These are phyloP conservation scores for Cinclus mexicanus DNA, from an alignment of 2,113 vertebrate genomes.

Conservation along the genomic window DNA sequence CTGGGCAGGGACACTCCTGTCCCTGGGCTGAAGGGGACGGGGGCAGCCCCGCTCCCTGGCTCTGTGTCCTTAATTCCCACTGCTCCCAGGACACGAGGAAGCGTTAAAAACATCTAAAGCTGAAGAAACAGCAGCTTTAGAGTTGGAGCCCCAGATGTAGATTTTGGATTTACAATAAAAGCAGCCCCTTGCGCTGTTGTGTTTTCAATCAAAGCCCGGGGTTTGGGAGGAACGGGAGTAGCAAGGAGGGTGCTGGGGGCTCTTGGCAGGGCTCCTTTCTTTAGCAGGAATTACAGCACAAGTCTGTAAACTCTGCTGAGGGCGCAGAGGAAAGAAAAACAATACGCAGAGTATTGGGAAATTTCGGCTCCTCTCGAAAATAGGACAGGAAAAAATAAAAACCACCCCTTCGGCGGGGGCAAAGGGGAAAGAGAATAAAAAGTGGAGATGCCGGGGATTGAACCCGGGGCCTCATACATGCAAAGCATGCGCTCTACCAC, in stretches of 20 bases:
- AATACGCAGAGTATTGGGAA: accelerated
- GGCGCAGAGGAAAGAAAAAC: too few species aligned
- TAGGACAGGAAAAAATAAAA: accelerated
- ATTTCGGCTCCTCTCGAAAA: accelerated
- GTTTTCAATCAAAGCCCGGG: accelerated
- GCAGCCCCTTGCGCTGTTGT: accelerated
- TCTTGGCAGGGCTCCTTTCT: not conserved
- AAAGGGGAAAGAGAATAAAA: not conserved
- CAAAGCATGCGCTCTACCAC: slow-evolving; percentile 85
- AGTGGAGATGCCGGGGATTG: slow-evolving; percentile 82
- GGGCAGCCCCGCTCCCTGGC: accelerated
- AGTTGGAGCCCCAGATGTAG: accelerated
- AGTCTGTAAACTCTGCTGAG: accelerated
- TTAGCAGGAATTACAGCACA: not conserved
- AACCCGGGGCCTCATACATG: slow-evolving; percentile 84
- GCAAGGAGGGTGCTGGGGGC: too few species aligned
- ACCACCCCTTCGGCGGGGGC: accelerated
- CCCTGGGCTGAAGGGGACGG: accelerated
- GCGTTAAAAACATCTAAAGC: accelerated
- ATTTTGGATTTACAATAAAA: not conserved
- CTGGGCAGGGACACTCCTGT: not conserved
- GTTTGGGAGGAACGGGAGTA: not conserved
- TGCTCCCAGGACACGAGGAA: accelerated
- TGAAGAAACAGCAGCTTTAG: accelerated
- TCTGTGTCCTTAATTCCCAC: accelerated